Evolutionary conservation across 1,140 invertebrate species (phyloP).

Genomic region (Tetramorium alpestre): DNA sequence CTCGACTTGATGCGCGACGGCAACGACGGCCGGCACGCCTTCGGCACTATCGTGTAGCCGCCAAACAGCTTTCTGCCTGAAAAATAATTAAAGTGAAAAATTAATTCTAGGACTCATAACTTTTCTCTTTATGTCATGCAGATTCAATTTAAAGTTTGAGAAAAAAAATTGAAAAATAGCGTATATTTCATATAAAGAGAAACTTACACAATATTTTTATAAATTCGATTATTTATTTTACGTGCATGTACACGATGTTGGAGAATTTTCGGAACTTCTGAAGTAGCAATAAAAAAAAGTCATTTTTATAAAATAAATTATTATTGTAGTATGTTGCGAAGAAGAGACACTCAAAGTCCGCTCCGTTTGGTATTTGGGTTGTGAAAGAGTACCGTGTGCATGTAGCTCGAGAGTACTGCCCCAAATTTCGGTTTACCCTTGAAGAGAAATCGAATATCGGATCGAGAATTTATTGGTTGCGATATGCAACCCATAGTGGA

Average conservation of each 20-base stretch:
- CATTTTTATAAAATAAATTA: conserved; percentile 19
- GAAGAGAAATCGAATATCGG: conserved; percentile 36
- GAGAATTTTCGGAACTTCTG: neutral
- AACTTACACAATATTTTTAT: neutral
- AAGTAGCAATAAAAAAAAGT: neutral
- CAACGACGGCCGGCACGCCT: conserved; percentile 89
- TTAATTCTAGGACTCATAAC: neutral
- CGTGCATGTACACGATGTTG: neutral
- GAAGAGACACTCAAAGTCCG: conserved; percentile 33
- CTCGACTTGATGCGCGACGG: conserved; percentile 80
- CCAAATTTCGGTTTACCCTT: conserved; percentile 28
- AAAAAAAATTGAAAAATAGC: neutral
- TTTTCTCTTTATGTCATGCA: neutral
- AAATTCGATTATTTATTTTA: neutral
- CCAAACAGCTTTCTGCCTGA: conserved; percentile 92
- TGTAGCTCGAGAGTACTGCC: conserved; percentile 7
- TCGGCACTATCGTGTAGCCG: conserved; percentile 93
- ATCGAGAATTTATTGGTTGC: conserved; percentile 33
- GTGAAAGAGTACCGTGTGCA: neutral
- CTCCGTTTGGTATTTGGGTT: conserved; percentile 60
- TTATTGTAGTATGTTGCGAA: conserved; percentile 38
- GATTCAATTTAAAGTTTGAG: neutral
- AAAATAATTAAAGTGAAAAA: conserved; percentile 72
- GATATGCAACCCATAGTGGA: neutral
- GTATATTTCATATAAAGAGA: neutral